Percentiles rank a stretch among this genome's conserved stretches.
Evolutionary conservation across 2,797 vertebrate species (phyloP).

Genomic region (Danio jaintianensis): DNA sequence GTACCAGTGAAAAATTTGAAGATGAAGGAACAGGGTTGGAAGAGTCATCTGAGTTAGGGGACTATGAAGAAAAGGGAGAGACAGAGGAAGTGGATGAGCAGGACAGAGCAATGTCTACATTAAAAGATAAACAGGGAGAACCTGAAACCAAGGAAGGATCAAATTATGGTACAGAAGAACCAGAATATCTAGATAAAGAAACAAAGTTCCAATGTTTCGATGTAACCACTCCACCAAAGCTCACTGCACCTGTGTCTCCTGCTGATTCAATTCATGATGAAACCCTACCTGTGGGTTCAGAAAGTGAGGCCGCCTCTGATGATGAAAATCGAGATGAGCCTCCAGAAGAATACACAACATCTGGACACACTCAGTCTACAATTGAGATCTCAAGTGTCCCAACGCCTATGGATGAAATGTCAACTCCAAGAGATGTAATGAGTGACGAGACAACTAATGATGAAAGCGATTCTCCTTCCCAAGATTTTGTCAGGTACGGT

Average conservation of each 20-base stretch:
- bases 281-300: conserved; percentile 84
- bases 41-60: conserved; percentile 88
- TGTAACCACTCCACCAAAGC: conserved; percentile 76
- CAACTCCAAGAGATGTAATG: conserved; percentile 89
- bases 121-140: conserved; percentile 68
- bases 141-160: conserved; percentile 70
- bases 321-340: conserved; percentile 90
- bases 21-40: conserved; percentile 93
- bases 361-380: conserved; percentile 90
- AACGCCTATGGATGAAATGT: conserved; percentile 94
- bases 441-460: conserved; percentile 92
- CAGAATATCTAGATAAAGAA: conserved; percentile 64
- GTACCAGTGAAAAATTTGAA: conserved; percentile 90
- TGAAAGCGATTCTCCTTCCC: conserved; percentile 87
- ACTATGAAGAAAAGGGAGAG: conserved; percentile 94
- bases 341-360: conserved; percentile 89
- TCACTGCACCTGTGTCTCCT: conserved; percentile 83
- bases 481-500: conserved; percentile 84
- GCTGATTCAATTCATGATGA: conserved; percentile 88
- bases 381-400: conserved; percentile 94
- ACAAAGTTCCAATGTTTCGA: conserved; percentile 71
- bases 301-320: conserved; percentile 89
- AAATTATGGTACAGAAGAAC: conserved; percentile 69
- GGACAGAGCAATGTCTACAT: conserved; percentile 62
- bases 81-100: conserved; percentile 89